Conservation (phyloP, 2,113 vertebrate genomes). For the Tamias sibiricus region DNA sequence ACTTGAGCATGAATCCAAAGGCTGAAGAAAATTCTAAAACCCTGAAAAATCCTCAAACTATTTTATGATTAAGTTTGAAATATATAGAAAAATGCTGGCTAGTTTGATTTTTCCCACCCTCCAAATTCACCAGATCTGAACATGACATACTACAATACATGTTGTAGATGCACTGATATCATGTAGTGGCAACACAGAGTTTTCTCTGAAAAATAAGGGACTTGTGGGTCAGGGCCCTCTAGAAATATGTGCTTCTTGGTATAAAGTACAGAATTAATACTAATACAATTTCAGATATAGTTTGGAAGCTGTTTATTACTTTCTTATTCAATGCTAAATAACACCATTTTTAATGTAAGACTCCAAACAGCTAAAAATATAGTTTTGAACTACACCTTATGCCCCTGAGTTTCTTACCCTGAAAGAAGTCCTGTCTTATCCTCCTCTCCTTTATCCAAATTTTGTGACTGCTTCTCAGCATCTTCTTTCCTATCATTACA, state of each 20-base stretch:
- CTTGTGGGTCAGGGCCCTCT: background rate
- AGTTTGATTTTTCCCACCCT: background rate
- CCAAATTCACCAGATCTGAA: background rate
- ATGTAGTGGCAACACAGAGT: background rate
- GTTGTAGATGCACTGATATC: background rate
- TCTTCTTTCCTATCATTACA: background rate
- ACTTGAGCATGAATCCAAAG: background rate
- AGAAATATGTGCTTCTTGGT: background rate
- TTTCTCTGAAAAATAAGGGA: background rate
- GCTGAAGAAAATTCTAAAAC: background rate
- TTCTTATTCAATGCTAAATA: background rate
- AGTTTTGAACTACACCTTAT: background rate
- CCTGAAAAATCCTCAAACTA: background rate
- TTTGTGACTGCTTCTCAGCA: background rate
- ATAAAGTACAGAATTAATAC: background rate
- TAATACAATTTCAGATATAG: background rate
- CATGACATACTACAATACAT: background rate
- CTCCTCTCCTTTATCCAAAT: background rate
- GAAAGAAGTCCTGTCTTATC: background rate
- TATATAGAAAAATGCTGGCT: background rate
- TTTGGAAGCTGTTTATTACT: background rate
- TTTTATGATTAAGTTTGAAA: background rate
- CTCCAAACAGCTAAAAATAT: background rate
- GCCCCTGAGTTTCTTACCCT: background rate
- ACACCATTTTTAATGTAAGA: background rate